A percentile compares a stretch with the other conserved stretches of the same genome.
These are phyloP conservation scores for Incurvaria masculella DNA, from an alignment of 2,888 invertebrate genomes.

Conservation along the genomic window DNA sequence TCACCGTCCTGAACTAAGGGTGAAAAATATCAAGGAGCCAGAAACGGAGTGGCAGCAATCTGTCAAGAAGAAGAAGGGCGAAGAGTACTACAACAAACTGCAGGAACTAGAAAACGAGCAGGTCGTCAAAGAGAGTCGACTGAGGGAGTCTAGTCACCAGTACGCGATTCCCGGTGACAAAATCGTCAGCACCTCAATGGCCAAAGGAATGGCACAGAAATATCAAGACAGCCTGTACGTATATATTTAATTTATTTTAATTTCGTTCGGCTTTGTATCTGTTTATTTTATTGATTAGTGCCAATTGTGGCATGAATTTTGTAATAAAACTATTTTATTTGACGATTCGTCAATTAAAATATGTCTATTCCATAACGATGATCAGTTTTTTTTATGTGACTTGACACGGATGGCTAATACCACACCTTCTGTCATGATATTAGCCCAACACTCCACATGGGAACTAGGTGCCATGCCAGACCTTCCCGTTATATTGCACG, in stretches of 20 bases:
- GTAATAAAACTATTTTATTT: too few relatives aligned
- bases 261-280: constrained; percentile 3
- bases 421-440: too few relatives aligned
- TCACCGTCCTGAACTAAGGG: constrained; percentile 61
- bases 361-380: too few relatives aligned
- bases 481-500: too few relatives aligned
- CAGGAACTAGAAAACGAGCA: constrained; percentile 84
- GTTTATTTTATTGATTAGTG: too few relatives aligned
- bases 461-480: too few relatives aligned
- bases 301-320: too few relatives aligned
- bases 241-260: constrained; percentile 8
- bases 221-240: constrained; percentile 85
- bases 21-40: constrained; percentile 66
- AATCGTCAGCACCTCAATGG: constrained; percentile 68
- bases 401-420: too few relatives aligned
- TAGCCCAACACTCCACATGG: too few relatives aligned
- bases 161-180: constrained; percentile 84
- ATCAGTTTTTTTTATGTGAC: too few relatives aligned
- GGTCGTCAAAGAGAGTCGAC: constrained; percentile 73
- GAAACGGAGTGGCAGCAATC: constrained; percentile 85
- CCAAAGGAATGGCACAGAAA: constrained; percentile 85
- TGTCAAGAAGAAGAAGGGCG: constrained; percentile 76
- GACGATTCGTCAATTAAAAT: not conserved
- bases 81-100: constrained; percentile 79
- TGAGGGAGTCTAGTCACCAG: constrained; percentile 76